Base-by-base conservation (phyloP, 2,113 vertebrate species). In the Salvelinus namaycush region DNA sequence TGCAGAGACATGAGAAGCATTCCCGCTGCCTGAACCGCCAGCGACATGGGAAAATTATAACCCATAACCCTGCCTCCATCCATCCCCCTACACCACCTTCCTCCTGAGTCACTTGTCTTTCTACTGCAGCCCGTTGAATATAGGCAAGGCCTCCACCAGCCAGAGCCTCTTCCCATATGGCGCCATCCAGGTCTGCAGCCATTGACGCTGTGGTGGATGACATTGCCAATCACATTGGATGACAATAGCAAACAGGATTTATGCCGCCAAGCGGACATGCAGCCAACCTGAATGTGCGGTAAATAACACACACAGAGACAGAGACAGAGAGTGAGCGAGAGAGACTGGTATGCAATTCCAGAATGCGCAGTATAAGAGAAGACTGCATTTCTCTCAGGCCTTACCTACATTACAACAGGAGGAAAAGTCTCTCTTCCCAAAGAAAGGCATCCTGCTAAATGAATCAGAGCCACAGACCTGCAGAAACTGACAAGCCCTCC, bases 381-480 rank as follows among this genome's bases (percentile, higher is more conserved):
- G 82, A 76, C 12, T 72, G 59, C 39, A 78, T 86, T 83, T 88
- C 76, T 88, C 76, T 79, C 78, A 18, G 66, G 74, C 48, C 82
- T 89, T 87, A 84, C 88, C 84, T 89, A 71, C 76, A 26, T 79
- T 13, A 84, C 68, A 84, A 77, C 72, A 86, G 76, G 85, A 86
- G 82, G 78, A 71, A 54, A 84, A 81, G 71, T 60, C 67, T 75
- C 74, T 16, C 29, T 83, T 83, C 65, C 65, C 14, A 9, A 67
- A 84, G 72, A 62, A 18, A 69, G 66, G 31, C 59, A 76, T 72
- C 83, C 90, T 92, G 91, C 88, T 88, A 89, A 92, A 87, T 68
- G 81, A 83, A 92, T 91, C 87, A 89, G 72, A 84, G 66, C 75
- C 73, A 39, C 77, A 79, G 84, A 83, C 84, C 76, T 79, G 88